These are phyloP conservation scores for Dinoponera quadriceps DNA, from an alignment of 1,140 invertebrate genomes.

Conservation along the genomic window DNA sequence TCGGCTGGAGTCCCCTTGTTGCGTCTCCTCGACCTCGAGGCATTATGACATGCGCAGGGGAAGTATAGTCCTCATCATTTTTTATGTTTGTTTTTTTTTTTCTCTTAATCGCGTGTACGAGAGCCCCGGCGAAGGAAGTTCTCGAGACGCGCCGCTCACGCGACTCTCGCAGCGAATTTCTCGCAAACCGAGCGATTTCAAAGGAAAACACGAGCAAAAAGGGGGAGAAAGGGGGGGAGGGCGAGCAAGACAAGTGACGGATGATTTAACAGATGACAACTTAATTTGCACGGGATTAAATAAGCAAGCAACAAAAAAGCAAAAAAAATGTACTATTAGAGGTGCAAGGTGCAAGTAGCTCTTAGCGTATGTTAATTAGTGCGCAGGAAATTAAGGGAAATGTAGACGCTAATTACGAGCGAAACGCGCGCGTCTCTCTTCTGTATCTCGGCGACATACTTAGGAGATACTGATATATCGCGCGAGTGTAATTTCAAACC, in stretches of 20 bases:
- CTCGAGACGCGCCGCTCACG: neutral
- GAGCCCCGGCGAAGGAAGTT: neutral
- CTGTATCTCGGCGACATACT: slow-evolving; percentile 8
- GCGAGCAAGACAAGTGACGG: neutral
- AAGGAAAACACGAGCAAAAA: too few species aligned
- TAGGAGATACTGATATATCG: slow-evolving; percentile 23
- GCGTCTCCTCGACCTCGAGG: slow-evolving; percentile 32
- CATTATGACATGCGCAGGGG: slow-evolving; percentile 67
- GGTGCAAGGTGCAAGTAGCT: slow-evolving; percentile 32
- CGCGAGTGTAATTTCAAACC: neutral
- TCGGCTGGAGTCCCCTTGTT: neutral
- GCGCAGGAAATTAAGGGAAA: slow-evolving; percentile 47
- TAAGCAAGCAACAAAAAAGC: slow-evolving; percentile 31
- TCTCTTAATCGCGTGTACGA: slow-evolving; percentile 10
- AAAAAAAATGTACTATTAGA: slow-evolving; percentile 30
- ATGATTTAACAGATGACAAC: slow-evolving; percentile 18
- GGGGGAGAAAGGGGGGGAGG: too few species aligned
- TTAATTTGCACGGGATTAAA: slow-evolving; percentile 50
- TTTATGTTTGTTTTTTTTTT: neutral
- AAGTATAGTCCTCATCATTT: slow-evolving; percentile 42
- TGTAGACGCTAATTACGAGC: slow-evolving; percentile 35
- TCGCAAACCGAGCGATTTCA: slow-evolving; percentile 17
- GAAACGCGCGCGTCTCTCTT: slow-evolving; percentile 12
- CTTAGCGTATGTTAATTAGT: slow-evolving; percentile 50
- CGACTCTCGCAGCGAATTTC: slow-evolving; percentile 17